These are phyloP conservation scores for Chymomyza caudatula DNA, from an alignment of 2,888 invertebrate genomes.

Conservation along the genomic window DNA sequence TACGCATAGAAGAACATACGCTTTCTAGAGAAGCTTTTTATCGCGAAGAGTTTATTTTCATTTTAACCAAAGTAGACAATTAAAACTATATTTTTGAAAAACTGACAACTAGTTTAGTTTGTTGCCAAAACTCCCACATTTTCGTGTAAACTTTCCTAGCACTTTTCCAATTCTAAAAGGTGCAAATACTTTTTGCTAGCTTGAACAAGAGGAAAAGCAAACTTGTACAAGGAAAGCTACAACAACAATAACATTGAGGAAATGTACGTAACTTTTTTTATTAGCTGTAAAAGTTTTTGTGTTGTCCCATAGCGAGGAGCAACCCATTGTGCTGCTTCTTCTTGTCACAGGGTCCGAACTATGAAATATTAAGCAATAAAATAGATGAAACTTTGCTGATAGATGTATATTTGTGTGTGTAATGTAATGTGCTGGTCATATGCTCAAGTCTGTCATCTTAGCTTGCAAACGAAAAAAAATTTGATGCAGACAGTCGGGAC, in stretches of 20 bases:
- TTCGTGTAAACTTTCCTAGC: neutral
- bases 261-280: constrained; percentile 17
- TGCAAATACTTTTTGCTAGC: neutral
- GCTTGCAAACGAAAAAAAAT: constrained; percentile 35
- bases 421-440: constrained; percentile 11
- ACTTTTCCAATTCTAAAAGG: neutral
- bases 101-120: neutral
- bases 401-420: constrained; percentile 8
- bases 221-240: neutral
- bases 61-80: too few species aligned
- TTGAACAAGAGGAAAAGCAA: neutral
- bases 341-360: constrained; percentile 14
- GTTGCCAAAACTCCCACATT: neutral
- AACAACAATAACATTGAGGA: neutral
- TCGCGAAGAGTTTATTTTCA: too few species aligned
- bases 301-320: constrained; percentile 32
- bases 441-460: constrained; percentile 15
- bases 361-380: constrained; percentile 59
- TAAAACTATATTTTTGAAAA: too few species aligned
- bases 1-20: too few species aligned
- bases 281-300: constrained; percentile 13
- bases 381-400: constrained; percentile 11
- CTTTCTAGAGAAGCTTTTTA: too few species aligned
- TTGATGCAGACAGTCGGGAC: too few species aligned
- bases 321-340: neutral